Base-by-base conservation (phyloP, 1,140 invertebrate genomes). In the Lepidurus couesii region DNA sequence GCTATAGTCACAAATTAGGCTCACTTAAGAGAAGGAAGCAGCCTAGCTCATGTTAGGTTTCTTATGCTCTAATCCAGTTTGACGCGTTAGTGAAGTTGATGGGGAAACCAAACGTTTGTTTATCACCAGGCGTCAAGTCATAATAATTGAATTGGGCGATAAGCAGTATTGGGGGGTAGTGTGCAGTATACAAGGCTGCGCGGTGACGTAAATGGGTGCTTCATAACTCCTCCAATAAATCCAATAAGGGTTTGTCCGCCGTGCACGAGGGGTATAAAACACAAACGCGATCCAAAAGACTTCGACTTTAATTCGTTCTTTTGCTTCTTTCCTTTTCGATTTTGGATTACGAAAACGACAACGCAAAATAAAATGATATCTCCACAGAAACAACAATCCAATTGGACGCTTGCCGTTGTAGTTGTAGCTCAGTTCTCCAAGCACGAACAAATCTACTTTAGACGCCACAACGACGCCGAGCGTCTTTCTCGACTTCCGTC, bases 101-200 rank as follows among this genome's bases (percentile, higher is more conserved):
- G 53, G 53, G 21, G 21, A 65, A 65, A 13, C 53, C 53, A 65
- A 65, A 65, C 53, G 53, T 65, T 65, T 65, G 53, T 65, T 65
- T 65, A 65, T 65, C 53, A n/a, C 53, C 53, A 21, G 13, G 53
- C 53, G 53, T 65, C 13, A 65, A 65, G 53, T 65, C 53, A 21
- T 65, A 65, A 65, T 65, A 65, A 65, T 65, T 65, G 53, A 65
- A 65, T 65, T 65, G 53, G n/a, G 53, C 53, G 53, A 65, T 65
- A 65, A 65, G 53, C 53, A n/a, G 53, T 65, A 65, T 65, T 65
- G 8, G 53, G 53, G 9, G 53, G 53, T 21, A 47, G 45, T 47
- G 1, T 13, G 5, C 16, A n/a, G 3, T 47, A 65, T n/a, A 21
- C 53, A 21, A 21, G 9, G n/a, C 21, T 9, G n/a, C 21, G 21